Base-by-base conservation (phyloP, 2,113 vertebrate species). In the Nothocercus julius region DNA sequence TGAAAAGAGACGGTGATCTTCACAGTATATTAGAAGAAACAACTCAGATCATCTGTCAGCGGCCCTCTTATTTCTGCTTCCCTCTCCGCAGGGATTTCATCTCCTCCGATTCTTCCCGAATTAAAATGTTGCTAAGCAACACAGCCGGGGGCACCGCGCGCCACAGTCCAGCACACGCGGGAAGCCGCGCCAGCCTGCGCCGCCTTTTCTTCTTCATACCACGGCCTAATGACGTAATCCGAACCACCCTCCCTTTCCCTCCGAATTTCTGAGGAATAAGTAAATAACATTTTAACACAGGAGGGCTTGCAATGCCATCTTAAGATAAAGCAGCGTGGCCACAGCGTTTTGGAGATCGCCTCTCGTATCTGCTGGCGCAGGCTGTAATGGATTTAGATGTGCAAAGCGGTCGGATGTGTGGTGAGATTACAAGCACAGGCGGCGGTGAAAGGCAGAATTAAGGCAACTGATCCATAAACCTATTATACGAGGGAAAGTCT, bases 21-120 rank as follows among this genome's bases (percentile, higher is more conserved):
- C 98, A 98, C 98, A 99, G 98, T 99, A 97, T 98, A 99, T 99
- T 98, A 98, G 98, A 98, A 98, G 98, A 98, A 99, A 99, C 98
- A 98, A 98, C 98, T 98, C 98, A 98, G 98, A 98, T 99, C 98
- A 98, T 98, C 98, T 98, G 98, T 98, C 98, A 98, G 98, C 97
- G 97, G 98, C 97, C 97, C 97, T 98, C 98, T 98, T 98, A 98
- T 98, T 98, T 98, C 98, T 98, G 98, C 98, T 98, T 98, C 98
- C 98, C 97, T 98, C 98, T 98, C 98, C 98, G 97, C 89, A 74
- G 98, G 98, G 98, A 98, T 98, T 98, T 98, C 98, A 98, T 98
- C 98, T 98, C 97, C 98, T 98, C 98, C 97, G 96, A 98, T 98
- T 98, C 98, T 98, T 98, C 98, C 98, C 97, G 98, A 98, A 98